Percentiles rank a stretch among this genome's conserved stretches.
Evolutionary conservation across 2,888 invertebrate genomes (phyloP).

Genomic region (Rhogogaster chlorosoma): DNA sequence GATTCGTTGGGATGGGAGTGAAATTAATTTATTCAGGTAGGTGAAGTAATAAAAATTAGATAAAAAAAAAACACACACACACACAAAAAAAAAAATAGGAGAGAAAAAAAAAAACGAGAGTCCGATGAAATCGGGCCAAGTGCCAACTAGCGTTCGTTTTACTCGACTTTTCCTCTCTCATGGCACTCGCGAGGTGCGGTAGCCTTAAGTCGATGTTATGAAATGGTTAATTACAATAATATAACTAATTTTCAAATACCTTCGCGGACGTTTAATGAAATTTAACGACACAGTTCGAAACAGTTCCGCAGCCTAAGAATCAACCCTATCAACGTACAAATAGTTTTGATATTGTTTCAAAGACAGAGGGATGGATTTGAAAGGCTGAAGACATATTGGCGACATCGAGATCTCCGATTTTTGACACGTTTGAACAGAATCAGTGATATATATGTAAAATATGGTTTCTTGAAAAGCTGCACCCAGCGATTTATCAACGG

Average conservation of each 20-base stretch:
- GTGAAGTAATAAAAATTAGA: background rate
- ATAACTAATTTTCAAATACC: slow-evolving; percentile 17
- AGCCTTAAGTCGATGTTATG: slow-evolving; percentile 3
- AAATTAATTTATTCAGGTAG: slow-evolving; percentile 41
- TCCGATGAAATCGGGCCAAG: slow-evolving; percentile 41
- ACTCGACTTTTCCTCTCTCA: slow-evolving; percentile 13
- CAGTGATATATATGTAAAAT: background rate
- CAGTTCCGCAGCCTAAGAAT: too few species aligned
- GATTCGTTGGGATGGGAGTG: slow-evolving; percentile 11
- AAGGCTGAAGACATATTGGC: background rate
- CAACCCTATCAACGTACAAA: too few species aligned
- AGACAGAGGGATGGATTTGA: background rate
- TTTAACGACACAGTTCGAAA: too few species aligned
- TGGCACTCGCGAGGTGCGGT: background rate
- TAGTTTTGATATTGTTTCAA: background rate
- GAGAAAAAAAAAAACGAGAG: slow-evolving; percentile 9
- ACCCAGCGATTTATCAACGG: background rate
- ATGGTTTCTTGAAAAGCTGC: background rate
- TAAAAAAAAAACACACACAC: background rate
- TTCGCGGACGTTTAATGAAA: background rate
- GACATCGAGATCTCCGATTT: too few species aligned
- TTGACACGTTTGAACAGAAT: background rate
- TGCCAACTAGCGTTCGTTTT: slow-evolving; percentile 29
- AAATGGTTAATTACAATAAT: slow-evolving; percentile 10
- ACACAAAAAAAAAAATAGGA: slow-evolving; percentile 11